These are phyloP conservation scores for Micoletzkya japonica DNA, from an alignment of 2,888 invertebrate genomes.

Conservation along the genomic window DNA sequence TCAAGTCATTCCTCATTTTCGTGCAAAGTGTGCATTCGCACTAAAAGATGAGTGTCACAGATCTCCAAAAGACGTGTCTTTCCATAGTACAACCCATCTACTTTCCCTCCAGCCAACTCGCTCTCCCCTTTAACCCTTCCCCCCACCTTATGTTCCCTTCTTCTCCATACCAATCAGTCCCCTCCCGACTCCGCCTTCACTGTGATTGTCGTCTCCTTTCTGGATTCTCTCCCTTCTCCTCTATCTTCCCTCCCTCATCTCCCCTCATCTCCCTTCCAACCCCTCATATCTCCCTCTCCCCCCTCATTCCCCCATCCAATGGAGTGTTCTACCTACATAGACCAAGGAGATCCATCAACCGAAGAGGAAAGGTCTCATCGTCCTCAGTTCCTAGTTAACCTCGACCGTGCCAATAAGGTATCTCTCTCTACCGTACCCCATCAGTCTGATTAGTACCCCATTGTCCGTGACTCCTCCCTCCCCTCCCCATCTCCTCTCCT, in stretches of 20 bases:
- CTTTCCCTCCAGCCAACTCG: not conserved
- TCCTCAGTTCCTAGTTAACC: too few relatives aligned
- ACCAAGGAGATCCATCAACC: not conserved
- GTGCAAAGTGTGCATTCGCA: too few relatives aligned
- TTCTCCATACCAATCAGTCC: too few relatives aligned
- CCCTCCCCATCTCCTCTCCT: not conserved
- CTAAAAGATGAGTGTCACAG: too few relatives aligned
- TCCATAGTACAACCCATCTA: not conserved
- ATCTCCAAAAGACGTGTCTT: too few relatives aligned
- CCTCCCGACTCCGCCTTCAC: not conserved
- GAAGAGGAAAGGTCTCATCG: too few relatives aligned
- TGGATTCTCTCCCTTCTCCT: not conserved
- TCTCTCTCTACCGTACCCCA: too few relatives aligned
- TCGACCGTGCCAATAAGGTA: too few relatives aligned
- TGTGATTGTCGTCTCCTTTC: not conserved
- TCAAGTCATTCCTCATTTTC: too few relatives aligned
- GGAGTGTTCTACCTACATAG: not conserved
- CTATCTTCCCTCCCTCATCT: not conserved
- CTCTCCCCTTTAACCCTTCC: not conserved
- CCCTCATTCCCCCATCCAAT: not conserved
- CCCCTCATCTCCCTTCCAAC: constrained; percentile 6
- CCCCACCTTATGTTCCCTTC: not conserved
- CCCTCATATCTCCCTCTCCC: not conserved
- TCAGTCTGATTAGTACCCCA: too few relatives aligned
- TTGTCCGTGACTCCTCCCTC: too few relatives aligned